Evolutionary conservation across 2,113 vertebrate genomes (phyloP), one percentile per base, ranked within the genome.

Genomic region (Columbina picui): DNA sequence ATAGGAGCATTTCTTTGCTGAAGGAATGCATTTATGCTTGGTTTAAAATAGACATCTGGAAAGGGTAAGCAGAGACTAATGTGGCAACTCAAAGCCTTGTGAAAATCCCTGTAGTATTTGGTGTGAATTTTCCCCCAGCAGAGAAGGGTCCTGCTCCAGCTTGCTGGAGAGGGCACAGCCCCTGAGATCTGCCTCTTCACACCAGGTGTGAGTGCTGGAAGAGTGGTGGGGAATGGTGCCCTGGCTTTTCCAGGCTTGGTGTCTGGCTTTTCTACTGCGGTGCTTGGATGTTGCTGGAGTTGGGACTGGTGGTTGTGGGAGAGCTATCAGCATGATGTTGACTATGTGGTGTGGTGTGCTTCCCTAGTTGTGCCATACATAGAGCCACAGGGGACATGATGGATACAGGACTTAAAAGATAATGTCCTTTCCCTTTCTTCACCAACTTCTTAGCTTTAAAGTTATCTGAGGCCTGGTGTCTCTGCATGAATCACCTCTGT

Each of bases 321-420:
- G n/a, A 22, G 43, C 0, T 8, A 55, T 30, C 9, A 8, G 6
- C 15, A 8, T 0, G 0, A 14, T 22, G 38, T 8, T 76, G 68
- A 8, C 53, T 39, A 7, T 4, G 1, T n/a, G 53, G 17, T 6
- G 5, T 13, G 34, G 34, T 64, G n/a, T 47, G 30, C 52, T 71
- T 59, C 63, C 34, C 16, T 68, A 57, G 15, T 29, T 70, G 19
- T 50, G 79, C 50, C 2, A 2, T 67, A 23, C 30, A 5, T 4
- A 26, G 56, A 73, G 39, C 52, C 23, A 4, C 5, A 6, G 36
- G 38, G 25, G 3, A 32, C 21, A 3, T 9, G 47, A 56, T 22
- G 39, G 49, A 15, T 53, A 27, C 59, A 50, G n/a, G 43, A 30
- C 23, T 70, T 57, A 0, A 45, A 49, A 53, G 56, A 10, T 4